Evolutionary conservation across 2,888 invertebrate genomes (phyloP).

Genomic region (Pheosia gnoma): DNA sequence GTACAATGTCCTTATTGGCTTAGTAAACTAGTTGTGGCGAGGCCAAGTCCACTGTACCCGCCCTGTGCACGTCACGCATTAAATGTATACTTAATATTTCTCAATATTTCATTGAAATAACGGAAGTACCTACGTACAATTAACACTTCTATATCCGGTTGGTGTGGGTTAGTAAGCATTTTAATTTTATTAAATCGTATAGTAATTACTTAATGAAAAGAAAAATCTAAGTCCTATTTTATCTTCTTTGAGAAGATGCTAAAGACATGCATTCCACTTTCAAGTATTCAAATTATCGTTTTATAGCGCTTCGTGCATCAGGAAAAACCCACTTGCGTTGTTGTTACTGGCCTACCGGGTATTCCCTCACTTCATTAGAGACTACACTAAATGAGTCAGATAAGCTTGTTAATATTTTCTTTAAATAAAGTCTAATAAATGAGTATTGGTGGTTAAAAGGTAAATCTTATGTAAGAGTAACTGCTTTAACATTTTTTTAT

Average conservation of each 20-base stretch:
- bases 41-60: slow-evolving; percentile 10
- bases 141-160: too few relatives aligned
- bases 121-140: neutral
- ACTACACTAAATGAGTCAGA: slow-evolving; percentile 24
- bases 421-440: neutral
- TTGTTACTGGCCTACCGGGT: slow-evolving; percentile 20
- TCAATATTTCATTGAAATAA: too few relatives aligned
- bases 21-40: slow-evolving; percentile 22
- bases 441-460: too few relatives aligned
- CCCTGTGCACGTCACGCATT: neutral
- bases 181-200: too few relatives aligned
- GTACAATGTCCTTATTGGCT: slow-evolving; percentile 9
- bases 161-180: too few relatives aligned
- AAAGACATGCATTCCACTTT: neutral
- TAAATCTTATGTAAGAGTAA: too few relatives aligned
- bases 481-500: too few relatives aligned
- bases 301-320: neutral
- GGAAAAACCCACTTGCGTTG: slow-evolving; percentile 17
- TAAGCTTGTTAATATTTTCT: neutral
- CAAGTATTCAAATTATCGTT: neutral
- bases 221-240: too few relatives aligned
- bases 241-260: too few relatives aligned
- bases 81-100: neutral
- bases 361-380: slow-evolving; percentile 24
- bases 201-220: too few relatives aligned